Conservation (phyloP, 2,113 vertebrate genomes). For the Myotis lucifugus region DNA sequence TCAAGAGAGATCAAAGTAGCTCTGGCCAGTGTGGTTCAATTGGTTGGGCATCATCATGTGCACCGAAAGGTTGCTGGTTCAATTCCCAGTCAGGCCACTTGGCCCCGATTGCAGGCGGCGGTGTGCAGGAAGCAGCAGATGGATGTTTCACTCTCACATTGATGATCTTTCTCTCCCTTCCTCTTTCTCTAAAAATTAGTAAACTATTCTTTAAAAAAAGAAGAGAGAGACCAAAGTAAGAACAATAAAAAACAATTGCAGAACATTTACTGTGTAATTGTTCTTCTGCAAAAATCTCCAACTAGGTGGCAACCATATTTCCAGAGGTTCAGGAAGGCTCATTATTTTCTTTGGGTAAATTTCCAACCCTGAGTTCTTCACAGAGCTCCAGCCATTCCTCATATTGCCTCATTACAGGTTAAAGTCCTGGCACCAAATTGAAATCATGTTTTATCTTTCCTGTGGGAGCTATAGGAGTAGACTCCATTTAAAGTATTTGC, state of each 20-base stretch:
- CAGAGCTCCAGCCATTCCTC: not conserved
- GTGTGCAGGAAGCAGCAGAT: not conserved
- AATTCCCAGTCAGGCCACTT: not conserved
- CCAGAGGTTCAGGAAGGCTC: not conserved
- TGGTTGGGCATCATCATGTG: not conserved
- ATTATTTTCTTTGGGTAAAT: not conserved
- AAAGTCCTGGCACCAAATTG: not conserved
- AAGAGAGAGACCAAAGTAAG: not conserved
- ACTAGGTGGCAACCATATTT: not conserved
- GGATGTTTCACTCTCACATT: not conserved
- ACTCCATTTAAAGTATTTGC: not conserved
- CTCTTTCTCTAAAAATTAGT: not conserved
- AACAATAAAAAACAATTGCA: not conserved
- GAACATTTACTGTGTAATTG: not conserved
- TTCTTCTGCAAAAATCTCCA: not conserved
- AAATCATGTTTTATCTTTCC: not conserved
- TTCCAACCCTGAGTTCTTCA: not conserved
- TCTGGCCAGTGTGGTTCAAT: not conserved
- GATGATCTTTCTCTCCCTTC: not conserved
- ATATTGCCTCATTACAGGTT: not conserved
- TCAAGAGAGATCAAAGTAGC: not conserved
- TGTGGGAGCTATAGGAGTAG: not conserved
- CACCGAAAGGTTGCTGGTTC: not conserved
- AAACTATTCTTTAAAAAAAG: not conserved
- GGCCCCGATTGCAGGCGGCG: not conserved